Base-by-base conservation (phyloP, 2,888 invertebrate genomes). In the Athalia rosae region DNA sequence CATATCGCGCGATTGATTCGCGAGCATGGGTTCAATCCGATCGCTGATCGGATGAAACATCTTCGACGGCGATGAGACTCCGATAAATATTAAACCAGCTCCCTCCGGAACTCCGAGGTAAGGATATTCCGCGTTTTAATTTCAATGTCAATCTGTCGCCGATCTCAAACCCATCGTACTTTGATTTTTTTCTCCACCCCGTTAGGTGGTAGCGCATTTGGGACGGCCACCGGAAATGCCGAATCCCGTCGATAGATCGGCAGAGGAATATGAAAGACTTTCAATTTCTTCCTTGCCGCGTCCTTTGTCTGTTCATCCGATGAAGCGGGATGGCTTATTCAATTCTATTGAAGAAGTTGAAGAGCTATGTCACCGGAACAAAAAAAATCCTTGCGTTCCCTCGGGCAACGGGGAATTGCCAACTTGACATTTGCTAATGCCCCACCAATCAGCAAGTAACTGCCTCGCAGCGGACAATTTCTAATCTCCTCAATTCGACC, bases 11-110 rank as follows among this genome's bases (percentile, higher is more conserved):
- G 56, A 71, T 58, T 56, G 58, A 58, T 58, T 71, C 58, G 43
- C 13, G 45, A 71, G 58, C 45, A 71, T 71, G 71, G 71, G 58
- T 43, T 58, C 9, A 43, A 58, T 47, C 58, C 71, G 13, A 58
- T 45, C 56, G 58, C 58, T 71, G 58, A 71, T 71, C 71, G 13
- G 56, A 71, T 71, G 71, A 71, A 71, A 71, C 71, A 58, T 71
- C 56, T 45, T 7, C 43, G 58, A 45, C 50, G 8, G 43, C 45
- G n/a, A 56, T 56, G 58, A 28, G 15, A 58, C 58, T 45, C 15
- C 71, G 13, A 28, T 58, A 13, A 71, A 71, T 56, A 48, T 48
- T 6, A 15, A 53, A 50, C 15, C 53, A 4, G 28, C 45, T 28
- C 47, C 5, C 13, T 45, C n/a, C 47, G 5, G 47, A 4, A 4